phyloP scores from a whole-genome alignment of 2,888 invertebrate genomes.

The Masnerella sp. region DNA sequence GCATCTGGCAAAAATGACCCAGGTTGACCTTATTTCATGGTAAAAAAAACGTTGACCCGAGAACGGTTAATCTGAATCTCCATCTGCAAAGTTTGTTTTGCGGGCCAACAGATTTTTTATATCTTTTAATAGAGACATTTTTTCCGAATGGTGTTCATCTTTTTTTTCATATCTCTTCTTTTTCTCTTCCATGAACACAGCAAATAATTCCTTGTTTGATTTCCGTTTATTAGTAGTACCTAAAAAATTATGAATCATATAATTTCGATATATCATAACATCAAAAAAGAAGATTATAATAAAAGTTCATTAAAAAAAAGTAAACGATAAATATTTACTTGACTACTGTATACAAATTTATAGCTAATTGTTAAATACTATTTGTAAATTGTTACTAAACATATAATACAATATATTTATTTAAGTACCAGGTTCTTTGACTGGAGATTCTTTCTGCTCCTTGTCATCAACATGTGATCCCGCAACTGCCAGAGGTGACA shows the following conservation, averaged over 20 bases:
- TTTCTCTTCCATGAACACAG: not conserved
- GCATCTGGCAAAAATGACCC: too few relatives aligned
- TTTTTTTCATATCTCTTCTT: not conserved
- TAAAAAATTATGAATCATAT: not conserved
- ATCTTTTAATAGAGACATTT: conserved; percentile 1
- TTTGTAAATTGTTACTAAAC: not conserved
- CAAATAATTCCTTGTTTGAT: not conserved
- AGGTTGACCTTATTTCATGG: too few relatives aligned
- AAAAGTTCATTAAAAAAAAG: not conserved
- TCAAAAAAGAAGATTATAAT: too few relatives aligned
- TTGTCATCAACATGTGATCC: not conserved
- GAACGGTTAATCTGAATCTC: too few relatives aligned
- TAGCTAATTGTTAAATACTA: too few relatives aligned
- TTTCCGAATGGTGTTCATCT: not conserved
- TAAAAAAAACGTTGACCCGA: too few relatives aligned
- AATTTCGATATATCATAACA: too few relatives aligned
- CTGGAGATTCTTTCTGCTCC: not conserved
- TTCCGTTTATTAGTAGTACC: not conserved
- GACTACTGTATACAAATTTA: not conserved
- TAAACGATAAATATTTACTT: not conserved
- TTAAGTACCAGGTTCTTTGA: not conserved
- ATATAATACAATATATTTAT: not conserved
- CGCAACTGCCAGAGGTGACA: not conserved
- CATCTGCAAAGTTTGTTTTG: not conserved
- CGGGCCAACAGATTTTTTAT: conserved; percentile 2